Conservation (phyloP, 2,888 invertebrate species). For the Bibio marci region DNA sequence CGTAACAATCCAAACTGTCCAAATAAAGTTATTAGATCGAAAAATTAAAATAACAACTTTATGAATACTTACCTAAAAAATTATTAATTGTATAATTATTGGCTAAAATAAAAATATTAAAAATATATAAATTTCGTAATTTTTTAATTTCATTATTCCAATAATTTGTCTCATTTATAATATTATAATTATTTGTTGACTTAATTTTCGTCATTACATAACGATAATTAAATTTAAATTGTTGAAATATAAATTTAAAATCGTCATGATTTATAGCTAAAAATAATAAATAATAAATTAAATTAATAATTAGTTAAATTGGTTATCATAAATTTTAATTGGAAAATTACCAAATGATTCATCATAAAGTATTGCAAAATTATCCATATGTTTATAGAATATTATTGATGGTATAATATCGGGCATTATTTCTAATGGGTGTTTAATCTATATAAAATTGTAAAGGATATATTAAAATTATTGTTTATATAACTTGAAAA, state of each 20-base stretch:
- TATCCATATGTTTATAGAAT: constrained; percentile 67
- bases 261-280: constrained; percentile 86
- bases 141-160: constrained; percentile 52
- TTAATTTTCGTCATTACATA: no score
- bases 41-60: no score
- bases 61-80: constrained; percentile 35
- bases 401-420: constrained; percentile 68
- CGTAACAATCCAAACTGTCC: no score
- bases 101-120: constrained; percentile 76
- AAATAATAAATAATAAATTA: neutral
- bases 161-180: constrained; percentile 80
- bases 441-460: constrained; percentile 30
- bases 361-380: constrained; percentile 66
- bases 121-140: constrained; percentile 65
- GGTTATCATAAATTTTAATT: neutral
- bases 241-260: constrained; percentile 10
- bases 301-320: neutral
- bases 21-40: no score
- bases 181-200: constrained; percentile 79
- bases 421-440: constrained; percentile 71
- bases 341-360: constrained; percentile 19
- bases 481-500: no score
- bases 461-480: neutral
- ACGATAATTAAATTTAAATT: no score
- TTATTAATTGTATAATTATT: constrained; percentile 50